Conservation (phyloP, 2,113 vertebrate species). For the Nicator chloris region DNA sequence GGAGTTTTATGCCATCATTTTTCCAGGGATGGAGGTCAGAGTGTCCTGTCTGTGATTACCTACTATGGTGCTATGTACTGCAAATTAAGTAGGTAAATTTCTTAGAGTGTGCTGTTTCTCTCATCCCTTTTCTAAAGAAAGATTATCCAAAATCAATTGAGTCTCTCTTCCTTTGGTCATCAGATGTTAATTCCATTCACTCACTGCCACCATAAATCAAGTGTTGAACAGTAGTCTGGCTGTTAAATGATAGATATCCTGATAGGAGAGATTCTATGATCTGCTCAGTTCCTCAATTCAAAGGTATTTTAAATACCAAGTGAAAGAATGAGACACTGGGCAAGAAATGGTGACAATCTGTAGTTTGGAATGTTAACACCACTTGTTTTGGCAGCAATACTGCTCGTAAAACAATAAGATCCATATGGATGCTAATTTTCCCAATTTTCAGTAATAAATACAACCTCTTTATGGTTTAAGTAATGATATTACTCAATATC, state of each 20-base stretch:
- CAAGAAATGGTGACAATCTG: constrained; percentile 37
- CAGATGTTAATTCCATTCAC: constrained; percentile 28
- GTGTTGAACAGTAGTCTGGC: constrained; percentile 18
- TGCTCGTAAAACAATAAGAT: constrained; percentile 58
- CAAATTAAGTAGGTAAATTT: background rate
- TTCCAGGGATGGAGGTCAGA: background rate
- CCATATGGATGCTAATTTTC: constrained; percentile 65
- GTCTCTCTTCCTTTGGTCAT: constrained; percentile 3
- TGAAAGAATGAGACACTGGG: constrained; percentile 29
- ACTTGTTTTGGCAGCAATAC: constrained; percentile 50
- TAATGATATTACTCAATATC: constrained; percentile 59
- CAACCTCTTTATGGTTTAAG: constrained; percentile 49
- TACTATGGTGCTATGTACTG: background rate
- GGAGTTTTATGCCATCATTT: background rate
- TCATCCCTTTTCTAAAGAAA: background rate
- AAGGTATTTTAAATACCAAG: constrained; percentile 50
- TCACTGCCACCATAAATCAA: constrained; percentile 26
- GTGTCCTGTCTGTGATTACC: background rate
- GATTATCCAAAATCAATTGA: constrained; percentile 28
- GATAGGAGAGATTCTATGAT: constrained; percentile 34
- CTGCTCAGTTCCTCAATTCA: constrained; percentile 5
- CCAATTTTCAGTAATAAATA: constrained; percentile 54
- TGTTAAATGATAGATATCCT: constrained; percentile 45
- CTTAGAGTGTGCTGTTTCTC: constrained; percentile 17
- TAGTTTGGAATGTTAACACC: constrained; percentile 60